Percentiles rank a stretch among this genome's conserved stretches.
Conservation (phyloP, 2,113 vertebrate species). For the Nycticryphes semicollaris region DNA sequence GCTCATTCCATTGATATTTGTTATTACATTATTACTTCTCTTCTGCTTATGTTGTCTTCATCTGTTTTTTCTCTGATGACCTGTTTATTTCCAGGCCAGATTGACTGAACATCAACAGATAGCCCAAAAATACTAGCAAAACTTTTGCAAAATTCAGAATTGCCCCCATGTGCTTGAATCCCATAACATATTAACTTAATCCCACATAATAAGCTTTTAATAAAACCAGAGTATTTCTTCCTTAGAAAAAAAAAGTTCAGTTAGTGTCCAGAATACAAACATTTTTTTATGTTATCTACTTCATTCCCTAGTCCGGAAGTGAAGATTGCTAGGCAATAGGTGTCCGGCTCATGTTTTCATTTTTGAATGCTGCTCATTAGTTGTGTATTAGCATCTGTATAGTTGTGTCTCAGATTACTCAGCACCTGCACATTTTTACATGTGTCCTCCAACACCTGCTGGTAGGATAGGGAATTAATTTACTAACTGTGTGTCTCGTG, state of each 20-base stretch:
- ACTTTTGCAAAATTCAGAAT: background rate
- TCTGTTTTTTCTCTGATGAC: background rate
- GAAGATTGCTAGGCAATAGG: background rate
- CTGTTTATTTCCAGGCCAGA: background rate
- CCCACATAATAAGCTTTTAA: background rate
- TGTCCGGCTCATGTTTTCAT: background rate
- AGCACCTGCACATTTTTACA: background rate
- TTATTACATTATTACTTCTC: background rate
- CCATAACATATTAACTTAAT: background rate
- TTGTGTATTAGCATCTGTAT: background rate
- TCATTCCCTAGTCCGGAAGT: background rate
- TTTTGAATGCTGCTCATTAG: background rate
- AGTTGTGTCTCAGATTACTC: background rate
- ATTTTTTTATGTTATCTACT: background rate
- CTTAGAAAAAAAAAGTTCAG: background rate
- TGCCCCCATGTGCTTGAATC: background rate
- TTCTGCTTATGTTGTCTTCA: background rate
- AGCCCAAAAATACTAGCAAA: background rate
- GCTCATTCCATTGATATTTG: background rate
- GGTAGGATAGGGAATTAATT: background rate
- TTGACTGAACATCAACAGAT: background rate
- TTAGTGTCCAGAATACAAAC: background rate
- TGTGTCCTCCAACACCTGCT: background rate
- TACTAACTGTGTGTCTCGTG: background rate
- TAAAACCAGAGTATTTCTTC: background rate